phyloP scores from a whole-genome alignment of 2,797 vertebrate species.

The Botia kubotai region DNA sequence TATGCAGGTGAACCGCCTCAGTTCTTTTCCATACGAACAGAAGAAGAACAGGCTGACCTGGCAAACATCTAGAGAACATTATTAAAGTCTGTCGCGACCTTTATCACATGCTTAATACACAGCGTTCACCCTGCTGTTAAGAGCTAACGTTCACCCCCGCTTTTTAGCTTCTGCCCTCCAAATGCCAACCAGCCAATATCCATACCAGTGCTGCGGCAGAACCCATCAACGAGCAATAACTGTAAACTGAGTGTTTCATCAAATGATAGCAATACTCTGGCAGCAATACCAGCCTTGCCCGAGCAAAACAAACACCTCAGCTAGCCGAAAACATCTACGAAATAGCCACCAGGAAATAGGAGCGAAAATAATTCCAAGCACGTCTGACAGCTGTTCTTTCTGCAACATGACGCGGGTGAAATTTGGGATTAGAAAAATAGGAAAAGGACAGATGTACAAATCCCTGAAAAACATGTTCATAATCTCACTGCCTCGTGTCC shows the following conservation, averaged over 20 bases:
- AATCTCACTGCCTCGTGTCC: constrained; percentile 68
- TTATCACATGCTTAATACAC: neutral
- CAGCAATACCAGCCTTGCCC: constrained; percentile 79
- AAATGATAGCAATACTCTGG: constrained; percentile 81
- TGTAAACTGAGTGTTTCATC: constrained; percentile 68
- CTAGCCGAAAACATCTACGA: constrained; percentile 42
- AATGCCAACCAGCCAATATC: constrained; percentile 36
- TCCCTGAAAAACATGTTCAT: constrained; percentile 53
- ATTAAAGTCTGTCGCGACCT: neutral
- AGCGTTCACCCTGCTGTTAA: constrained; percentile 20
- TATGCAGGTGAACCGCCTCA: neutral
- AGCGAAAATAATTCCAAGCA: constrained; percentile 14
- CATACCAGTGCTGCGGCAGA: constrained; percentile 39
- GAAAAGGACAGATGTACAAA: constrained; percentile 52
- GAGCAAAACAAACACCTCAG: constrained; percentile 63
- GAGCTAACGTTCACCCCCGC: constrained; percentile 19
- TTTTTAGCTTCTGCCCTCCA: constrained; percentile 34
- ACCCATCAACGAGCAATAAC: constrained; percentile 75
- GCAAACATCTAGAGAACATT: constrained; percentile 17
- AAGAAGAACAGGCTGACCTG: neutral
- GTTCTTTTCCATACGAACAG: neutral
- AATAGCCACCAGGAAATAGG: constrained; percentile 21
- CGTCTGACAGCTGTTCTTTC: constrained; percentile 16
- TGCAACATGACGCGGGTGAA: constrained; percentile 5
- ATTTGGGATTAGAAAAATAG: constrained; percentile 49